Base-by-base conservation (phyloP, 92 coral and sea anemone genomes). In the Epizoanthus stellaris region DNA sequence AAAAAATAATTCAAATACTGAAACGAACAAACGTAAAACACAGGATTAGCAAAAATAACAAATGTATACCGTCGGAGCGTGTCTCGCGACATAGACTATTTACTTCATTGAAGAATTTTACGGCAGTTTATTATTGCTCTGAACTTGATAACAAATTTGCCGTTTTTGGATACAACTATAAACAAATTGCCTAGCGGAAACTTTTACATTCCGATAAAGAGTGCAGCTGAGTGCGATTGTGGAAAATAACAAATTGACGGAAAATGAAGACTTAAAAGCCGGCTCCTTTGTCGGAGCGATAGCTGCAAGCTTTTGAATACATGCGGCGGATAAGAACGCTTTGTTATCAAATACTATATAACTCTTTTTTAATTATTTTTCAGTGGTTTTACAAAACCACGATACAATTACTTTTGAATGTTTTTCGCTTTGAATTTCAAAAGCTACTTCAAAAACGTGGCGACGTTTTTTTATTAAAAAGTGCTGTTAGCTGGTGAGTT, bases 221-320 rank as follows among this genome's bases (percentile, higher is more conserved):
- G 72, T 42, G 52, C 25, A 76, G 36, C n/a, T n/a, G n/a, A n/a
- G n/a, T n/a, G n/a, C n/a, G n/a, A 13, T 76, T 57, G 40, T 38
- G 43, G 59, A 63, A 79, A 79, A 79, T 43, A 20, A 43, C 58
- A 20, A 63, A 63, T 30, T 38, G 83, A 40, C 72, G 83, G 71
- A 30, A 61, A 42, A 62, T 79, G 49, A 79, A 63, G 64, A 19
- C 21, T 63, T 63, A 42, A 63, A 79, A 62, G 57, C 38, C 83
- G 83, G 83, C 60, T 21, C 67, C 83, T 79, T 79, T 79, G 83
- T 61, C 83, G 83, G 83, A 20, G 19, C 63, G 39, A 79, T 79
- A 61, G 20, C 71, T 63, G 14, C 58, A 13, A 62, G 83, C 25
- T 6, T 62, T 77, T 61, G 57, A 62, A 42, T 63, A 6, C 8